Conservation (phyloP, 2,113 vertebrate genomes). For the Arothron firmamentum region DNA sequence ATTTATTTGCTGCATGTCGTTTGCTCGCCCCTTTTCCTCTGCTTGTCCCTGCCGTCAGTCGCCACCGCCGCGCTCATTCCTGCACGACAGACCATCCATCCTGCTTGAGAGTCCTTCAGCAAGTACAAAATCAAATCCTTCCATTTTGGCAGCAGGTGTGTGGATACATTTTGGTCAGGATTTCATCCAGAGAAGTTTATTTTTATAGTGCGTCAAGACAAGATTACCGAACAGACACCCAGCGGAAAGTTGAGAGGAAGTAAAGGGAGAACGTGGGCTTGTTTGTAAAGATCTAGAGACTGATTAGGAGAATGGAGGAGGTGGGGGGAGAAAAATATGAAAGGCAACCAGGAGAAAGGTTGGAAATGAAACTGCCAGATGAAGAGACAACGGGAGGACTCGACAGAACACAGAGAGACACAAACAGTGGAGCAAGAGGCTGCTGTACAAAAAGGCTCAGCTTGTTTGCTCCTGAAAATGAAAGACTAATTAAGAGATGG, state of each 20-base stretch:
- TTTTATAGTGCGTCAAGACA: too few species aligned
- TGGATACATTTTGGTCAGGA: not conserved
- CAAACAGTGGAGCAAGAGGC: not conserved
- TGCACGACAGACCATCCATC: constrained; percentile 42
- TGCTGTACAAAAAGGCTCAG: not conserved
- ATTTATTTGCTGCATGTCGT: too few species aligned
- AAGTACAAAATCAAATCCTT: not conserved
- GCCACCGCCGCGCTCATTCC: constrained; percentile 5
- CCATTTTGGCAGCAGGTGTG: too few species aligned
- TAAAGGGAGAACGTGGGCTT: too few species aligned
- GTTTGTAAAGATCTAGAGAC: constrained; percentile 11
- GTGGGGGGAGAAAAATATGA: constrained; percentile 21
- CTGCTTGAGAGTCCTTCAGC: constrained; percentile 29
- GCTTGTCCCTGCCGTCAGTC: constrained; percentile 2
- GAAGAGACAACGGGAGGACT: constrained; percentile 14
- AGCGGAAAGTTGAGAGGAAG: constrained; percentile 1
- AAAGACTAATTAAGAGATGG: too few species aligned
- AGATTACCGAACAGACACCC: not conserved
- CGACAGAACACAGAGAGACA: constrained; percentile 10
- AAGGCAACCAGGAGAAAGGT: constrained; percentile 38
- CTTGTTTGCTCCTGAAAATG: too few species aligned
- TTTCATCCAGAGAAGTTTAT: too few species aligned
- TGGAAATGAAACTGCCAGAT: constrained; percentile 30
- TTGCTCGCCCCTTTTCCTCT: not conserved
- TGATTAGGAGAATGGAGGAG: constrained; percentile 19